Evolutionary conservation across 2,113 vertebrate species (phyloP).

Genomic region (Brachypteracias leptosomus): DNA sequence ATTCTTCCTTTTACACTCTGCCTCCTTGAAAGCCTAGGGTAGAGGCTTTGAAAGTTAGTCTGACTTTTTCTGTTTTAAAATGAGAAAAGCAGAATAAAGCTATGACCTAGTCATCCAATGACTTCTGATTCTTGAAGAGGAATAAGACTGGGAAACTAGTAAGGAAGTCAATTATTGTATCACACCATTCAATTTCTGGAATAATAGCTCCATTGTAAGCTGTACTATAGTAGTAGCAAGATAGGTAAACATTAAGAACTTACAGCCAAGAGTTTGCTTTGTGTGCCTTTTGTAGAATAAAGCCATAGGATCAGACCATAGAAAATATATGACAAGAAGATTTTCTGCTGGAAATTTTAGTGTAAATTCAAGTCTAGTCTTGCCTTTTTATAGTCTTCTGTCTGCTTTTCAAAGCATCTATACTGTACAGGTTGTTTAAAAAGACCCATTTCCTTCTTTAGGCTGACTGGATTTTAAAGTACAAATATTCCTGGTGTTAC

Average conservation of each 20-base stretch:
- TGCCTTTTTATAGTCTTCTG: background rate
- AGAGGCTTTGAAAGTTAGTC: constrained; percentile 1
- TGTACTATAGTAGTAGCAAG: background rate
- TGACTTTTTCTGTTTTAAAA: constrained; percentile 12
- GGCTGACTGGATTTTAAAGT: background rate
- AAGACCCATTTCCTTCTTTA: background rate
- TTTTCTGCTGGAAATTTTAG: background rate
- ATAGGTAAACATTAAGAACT: constrained; percentile 11
- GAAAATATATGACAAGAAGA: background rate
- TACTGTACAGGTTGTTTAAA: background rate
- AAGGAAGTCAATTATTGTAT: constrained; percentile 2
- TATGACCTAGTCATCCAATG: background rate
- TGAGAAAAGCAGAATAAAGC: background rate
- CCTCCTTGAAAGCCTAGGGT: background rate
- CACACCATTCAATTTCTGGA: background rate
- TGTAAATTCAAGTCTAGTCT: background rate
- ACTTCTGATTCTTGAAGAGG: constrained; percentile 10
- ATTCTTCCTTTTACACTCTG: background rate
- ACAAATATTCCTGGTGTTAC: background rate
- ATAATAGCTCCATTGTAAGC: constrained; percentile 17
- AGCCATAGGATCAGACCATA: background rate
- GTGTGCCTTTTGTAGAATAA: background rate
- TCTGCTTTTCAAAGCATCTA: background rate
- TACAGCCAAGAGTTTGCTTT: background rate
- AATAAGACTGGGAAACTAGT: background rate